These are phyloP conservation scores for Ariolimax columbianus DNA, from an alignment of 2,888 invertebrate species.

Conservation along the genomic window DNA sequence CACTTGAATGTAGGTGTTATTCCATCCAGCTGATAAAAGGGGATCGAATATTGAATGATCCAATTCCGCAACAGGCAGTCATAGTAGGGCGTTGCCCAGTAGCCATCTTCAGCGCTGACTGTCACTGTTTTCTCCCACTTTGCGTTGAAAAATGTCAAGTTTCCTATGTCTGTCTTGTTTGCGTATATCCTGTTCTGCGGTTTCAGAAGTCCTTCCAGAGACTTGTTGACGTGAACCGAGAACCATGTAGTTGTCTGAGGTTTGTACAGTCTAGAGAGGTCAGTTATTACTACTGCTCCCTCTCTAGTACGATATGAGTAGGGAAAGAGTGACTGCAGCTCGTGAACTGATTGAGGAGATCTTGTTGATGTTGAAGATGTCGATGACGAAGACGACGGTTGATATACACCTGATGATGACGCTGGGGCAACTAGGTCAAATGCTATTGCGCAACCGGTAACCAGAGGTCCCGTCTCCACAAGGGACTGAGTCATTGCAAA, in stretches of 20 bases:
- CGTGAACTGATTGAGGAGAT: background rate
- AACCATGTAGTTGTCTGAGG: conserved; percentile 54
- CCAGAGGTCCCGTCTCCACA: conserved; percentile 60
- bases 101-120: conserved; percentile 57
- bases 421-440: conserved; percentile 55
- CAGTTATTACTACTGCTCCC: conserved; percentile 53
- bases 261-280: conserved; percentile 53
- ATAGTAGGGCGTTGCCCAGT: conserved; percentile 65
- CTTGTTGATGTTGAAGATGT: background rate
- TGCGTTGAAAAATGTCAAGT: conserved; percentile 26
- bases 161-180: conserved; percentile 51
- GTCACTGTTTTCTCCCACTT: conserved; percentile 51
- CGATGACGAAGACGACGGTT: background rate
- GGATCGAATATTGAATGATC: conserved; percentile 65
- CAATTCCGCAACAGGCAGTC: conserved; percentile 65
- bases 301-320: conserved; percentile 58
- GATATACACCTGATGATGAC: background rate
- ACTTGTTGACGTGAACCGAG: conserved; percentile 45
- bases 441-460: conserved; percentile 67
- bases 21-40: conserved; percentile 60
- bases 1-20: conserved; percentile 61
- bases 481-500: conserved; percentile 62
- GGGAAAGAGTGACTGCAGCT: conserved; percentile 59
- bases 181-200: conserved; percentile 46
- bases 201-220: conserved; percentile 32